Base-by-base conservation (phyloP, 1,140 invertebrate genomes). In the Andrena cerasifolii region DNA sequence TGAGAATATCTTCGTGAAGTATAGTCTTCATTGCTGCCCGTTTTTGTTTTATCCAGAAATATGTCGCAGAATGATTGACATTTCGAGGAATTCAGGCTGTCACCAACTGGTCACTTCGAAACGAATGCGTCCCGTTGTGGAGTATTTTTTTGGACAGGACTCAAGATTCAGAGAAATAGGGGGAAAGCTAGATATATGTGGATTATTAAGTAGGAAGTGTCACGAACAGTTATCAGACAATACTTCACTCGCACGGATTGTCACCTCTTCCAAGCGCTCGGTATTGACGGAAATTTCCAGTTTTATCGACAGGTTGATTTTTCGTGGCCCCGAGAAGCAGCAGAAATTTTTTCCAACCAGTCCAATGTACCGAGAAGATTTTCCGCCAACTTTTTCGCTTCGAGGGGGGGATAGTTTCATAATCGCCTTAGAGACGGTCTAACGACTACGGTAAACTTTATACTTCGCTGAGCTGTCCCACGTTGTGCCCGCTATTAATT, bases 391-490 rank as follows among this genome's bases (percentile, higher is more conserved):
- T 54, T 68, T 68, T 40, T 54, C 65, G 21, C 33, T n/a, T n/a
- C n/a, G n/a, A n/a, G n/a, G 2, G 4, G 47, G 21, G 7, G n/a
- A 68, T 40, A 68, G 49, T 40, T 68, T 54, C 33, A 21, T 71
- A 71, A 59, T 71, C 67, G 54, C 51, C 53, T 59, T 59, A 71
- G 67, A 43, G 40, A 47, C 21, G 36, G 26, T 56, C 21, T 71
- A 71, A 71, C 67, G 67, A 59, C 67, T 33, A 59, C 12, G 24
- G 54, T 24, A 47, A 71, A 71, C 36, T 59, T 71, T 45, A 21
- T 59, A 24, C 67, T 31, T 47, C 40, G 26, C 18, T 18, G 54
- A 58, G 31, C 18, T n/a, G 21, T 5, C 28, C 5, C 6, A n/a
- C 53, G n/a, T 58, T 43, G 18, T 36, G 1, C 40, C 8, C 2